Evolutionary conservation across 2,888 invertebrate species (phyloP).

Genomic region (Branchipolynoe longqiensis): DNA sequence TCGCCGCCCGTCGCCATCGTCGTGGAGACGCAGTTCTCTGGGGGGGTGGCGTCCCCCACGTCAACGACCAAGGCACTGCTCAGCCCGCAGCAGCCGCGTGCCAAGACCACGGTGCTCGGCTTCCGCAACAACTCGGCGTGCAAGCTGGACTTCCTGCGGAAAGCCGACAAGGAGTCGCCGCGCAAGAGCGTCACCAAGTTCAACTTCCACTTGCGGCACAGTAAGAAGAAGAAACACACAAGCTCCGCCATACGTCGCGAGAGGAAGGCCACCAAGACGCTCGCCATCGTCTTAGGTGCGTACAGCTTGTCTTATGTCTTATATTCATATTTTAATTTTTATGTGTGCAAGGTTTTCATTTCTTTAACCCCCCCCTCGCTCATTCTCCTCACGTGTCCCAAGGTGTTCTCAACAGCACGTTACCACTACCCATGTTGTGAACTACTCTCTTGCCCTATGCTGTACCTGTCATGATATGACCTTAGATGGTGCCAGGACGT

Average conservation of each 20-base stretch:
- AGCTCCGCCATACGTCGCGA: slow-evolving; percentile 84
- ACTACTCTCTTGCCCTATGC: no score
- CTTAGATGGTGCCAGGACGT: no score
- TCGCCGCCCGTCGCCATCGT: slow-evolving; percentile 83
- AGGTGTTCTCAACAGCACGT: no score
- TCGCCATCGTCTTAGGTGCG: slow-evolving; percentile 98
- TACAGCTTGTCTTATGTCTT: no score
- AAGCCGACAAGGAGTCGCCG: slow-evolving; percentile 26
- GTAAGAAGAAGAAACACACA: slow-evolving; percentile 88
- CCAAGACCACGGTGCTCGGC: slow-evolving; percentile 9
- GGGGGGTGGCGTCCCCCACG: slow-evolving; percentile 39
- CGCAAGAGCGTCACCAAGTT: slow-evolving; percentile 80
- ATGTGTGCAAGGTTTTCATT: no score
- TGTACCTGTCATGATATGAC: no score
- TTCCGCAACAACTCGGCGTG: slow-evolving; percentile 44
- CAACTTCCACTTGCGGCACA: slow-evolving; percentile 84
- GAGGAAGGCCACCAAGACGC: slow-evolving; percentile 97
- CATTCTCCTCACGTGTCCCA: no score
- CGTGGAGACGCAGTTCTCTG: slow-evolving; percentile 71
- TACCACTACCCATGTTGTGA: no score
- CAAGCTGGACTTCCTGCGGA: slow-evolving; percentile 3
- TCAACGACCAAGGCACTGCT: slow-evolving; percentile 43
- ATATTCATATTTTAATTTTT: no score
- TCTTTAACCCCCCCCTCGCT: no score
- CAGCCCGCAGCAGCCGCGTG: not conserved